phyloP scores from a whole-genome alignment of 2,888 invertebrate genomes.

The Nebria salina region DNA sequence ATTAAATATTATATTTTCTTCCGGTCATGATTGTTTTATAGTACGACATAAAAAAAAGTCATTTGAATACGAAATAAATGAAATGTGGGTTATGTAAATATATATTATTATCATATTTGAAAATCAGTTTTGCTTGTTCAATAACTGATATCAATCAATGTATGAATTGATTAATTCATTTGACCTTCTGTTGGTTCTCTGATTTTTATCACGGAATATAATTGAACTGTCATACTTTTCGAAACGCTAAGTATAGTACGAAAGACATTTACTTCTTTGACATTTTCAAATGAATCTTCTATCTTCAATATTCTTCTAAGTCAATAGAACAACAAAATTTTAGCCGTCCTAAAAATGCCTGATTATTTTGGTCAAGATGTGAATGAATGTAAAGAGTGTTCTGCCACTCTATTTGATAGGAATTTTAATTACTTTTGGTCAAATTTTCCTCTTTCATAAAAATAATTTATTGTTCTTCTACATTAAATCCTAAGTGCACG shows the following conservation, averaged over 20 bases:
- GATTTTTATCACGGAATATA: neutral
- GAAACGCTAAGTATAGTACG: neutral
- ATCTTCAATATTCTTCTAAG: neutral
- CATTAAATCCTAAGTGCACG: too few species aligned
- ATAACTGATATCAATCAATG: neutral
- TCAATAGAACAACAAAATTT: too few species aligned
- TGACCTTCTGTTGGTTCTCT: conserved; percentile 1
- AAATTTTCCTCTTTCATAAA: too few species aligned
- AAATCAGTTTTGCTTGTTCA: neutral
- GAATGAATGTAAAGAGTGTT: too few species aligned
- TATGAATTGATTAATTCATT: neutral
- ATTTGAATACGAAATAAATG: neutral
- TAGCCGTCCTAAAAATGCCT: too few species aligned
- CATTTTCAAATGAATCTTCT: neutral
- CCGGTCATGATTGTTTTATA: neutral
- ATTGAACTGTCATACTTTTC: conserved; percentile 1
- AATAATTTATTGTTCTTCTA: too few species aligned
- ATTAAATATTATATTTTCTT: conserved; percentile 1
- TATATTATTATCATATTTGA: neutral
- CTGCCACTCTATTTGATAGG: too few species aligned
- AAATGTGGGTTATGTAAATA: neutral
- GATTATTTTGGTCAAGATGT: too few species aligned
- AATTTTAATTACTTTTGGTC: too few species aligned
- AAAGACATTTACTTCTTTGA: neutral
- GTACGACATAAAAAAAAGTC: neutral